phyloP scores from a whole-genome alignment of 2,113 vertebrate genomes.

The Sciurus niger region DNA sequence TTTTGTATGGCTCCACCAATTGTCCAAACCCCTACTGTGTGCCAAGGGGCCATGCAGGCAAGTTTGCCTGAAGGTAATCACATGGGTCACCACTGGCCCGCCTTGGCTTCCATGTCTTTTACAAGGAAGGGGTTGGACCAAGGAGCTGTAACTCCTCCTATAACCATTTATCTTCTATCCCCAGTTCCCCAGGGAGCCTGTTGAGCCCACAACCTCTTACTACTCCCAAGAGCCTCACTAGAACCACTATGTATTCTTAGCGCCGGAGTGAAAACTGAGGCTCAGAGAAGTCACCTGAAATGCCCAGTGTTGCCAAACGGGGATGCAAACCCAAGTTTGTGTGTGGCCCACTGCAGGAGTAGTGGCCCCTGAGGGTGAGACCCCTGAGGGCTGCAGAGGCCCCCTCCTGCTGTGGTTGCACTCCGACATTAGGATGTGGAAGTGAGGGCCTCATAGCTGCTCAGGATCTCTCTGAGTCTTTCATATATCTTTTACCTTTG shows the following conservation, averaged over 20 bases:
- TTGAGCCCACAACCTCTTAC: too few species aligned
- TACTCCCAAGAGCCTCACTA: not conserved
- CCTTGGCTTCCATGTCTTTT: not conserved
- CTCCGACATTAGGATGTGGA: not conserved
- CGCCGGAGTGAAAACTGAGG: not conserved
- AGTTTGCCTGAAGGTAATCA: not conserved
- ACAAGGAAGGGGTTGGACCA: not conserved
- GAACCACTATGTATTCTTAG: not conserved
- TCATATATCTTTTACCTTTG: not conserved
- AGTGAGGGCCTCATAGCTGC: not conserved
- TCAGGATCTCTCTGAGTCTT: not conserved
- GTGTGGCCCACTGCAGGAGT: too few species aligned
- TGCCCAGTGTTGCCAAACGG: not conserved
- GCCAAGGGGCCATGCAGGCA: not conserved
- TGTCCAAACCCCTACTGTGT: not conserved
- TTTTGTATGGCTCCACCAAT: not conserved
- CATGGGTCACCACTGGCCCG: not conserved
- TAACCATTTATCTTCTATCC: not conserved
- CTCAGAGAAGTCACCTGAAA: not conserved
- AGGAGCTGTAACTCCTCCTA: not conserved
- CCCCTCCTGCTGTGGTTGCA: not conserved
- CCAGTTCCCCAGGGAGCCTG: rapidly evolving
- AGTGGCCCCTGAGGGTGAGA: not conserved
- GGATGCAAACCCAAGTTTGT: not conserved
- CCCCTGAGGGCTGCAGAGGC: not conserved